Conservation (phyloP, 2,888 invertebrate genomes). For the Camponotus fellah region DNA sequence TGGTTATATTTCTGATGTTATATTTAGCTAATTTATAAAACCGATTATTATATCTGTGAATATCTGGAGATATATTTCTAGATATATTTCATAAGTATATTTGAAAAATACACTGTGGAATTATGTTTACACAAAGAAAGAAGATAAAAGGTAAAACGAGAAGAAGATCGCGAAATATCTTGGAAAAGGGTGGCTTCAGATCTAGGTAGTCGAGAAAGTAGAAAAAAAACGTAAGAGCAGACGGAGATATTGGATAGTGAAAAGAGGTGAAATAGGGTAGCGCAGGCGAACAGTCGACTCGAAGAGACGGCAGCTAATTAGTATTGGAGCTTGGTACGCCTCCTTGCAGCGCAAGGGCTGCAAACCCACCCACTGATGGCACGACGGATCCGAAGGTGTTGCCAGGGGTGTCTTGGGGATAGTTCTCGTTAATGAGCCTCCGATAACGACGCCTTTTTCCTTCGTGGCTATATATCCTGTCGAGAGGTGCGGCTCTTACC, state of each 20-base stretch:
- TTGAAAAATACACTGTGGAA: conserved; percentile 6
- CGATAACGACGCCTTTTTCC: conserved; percentile 82
- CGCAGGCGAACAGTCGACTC: conserved; percentile 67
- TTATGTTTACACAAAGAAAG: conserved; percentile 14
- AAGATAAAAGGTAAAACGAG: conserved; percentile 29
- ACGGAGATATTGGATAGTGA: conserved; percentile 37
- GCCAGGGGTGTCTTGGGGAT: conserved; percentile 81
- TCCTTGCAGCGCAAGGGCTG: conserved; percentile 53
- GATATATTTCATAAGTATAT: conserved; percentile 18
- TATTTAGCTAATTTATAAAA: neutral
- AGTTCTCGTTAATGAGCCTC: conserved; percentile 83
- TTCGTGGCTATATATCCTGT: conserved; percentile 76
- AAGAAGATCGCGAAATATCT: conserved; percentile 23
- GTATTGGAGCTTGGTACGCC: conserved; percentile 76
- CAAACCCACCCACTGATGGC: conserved; percentile 39
- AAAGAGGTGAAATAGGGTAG: conserved; percentile 51
- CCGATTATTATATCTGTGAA: neutral
- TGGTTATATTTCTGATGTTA: neutral
- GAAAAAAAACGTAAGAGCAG: conserved; percentile 38
- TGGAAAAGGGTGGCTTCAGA: conserved; percentile 5
- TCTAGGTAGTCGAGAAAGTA: conserved; percentile 9
- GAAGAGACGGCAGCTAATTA: conserved; percentile 76
- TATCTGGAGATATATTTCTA: neutral
- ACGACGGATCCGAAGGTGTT: conserved; percentile 74
- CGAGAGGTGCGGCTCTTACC: conserved; percentile 59